Base-by-base conservation (phyloP, 2,113 vertebrate species). In the Oplegnathus fasciatus region DNA sequence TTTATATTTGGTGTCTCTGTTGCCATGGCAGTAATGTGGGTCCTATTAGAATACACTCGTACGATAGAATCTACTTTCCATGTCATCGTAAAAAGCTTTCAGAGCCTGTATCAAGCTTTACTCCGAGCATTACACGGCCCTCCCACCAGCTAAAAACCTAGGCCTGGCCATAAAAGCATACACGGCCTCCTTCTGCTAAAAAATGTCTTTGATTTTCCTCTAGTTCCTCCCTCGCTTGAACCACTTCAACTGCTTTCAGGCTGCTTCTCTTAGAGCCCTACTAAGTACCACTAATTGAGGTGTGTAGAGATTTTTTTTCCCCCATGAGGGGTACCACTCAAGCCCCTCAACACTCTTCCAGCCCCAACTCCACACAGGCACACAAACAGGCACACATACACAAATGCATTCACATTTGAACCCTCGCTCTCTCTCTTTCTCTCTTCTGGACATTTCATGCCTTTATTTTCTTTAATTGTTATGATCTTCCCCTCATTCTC, bases 11-110 rank as follows among this genome's bases (percentile, higher is more conserved):
- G 85, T 86, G 50, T 80, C 69, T 82, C 74, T 60, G 93, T 95
- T 95, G 85, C 92, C 92, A 94, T 94, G 89, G 86, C 74, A 92
- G 80, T 92, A 92, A 94, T 93, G 87, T 89, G 88, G 71, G 81
- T 92, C 87, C 89, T 62, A 94, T 95, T 94, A 93, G 67, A 88
- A 82, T 40, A 62, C 75, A 40, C 68, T 81, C 9, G 10, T 74
- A 86, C 20, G 64, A 85, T 55, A 84, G 58, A 88, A 88, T 81
- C 75, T 89, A 83, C 79, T 89, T 92, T 90, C 71, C 88, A 77
- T 89, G 83, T 89, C 54, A 66, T 84, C 48, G 74, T 84, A 89
- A 94, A 92, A 92, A 78, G 74, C 86, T 90, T 91, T 86, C 76
- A 90, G 78, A 70, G 75, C 42, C 55, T 15, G 28, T 52, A 83